Conservation (phyloP, 2,888 invertebrate genomes). For the Sinopyrophorus schimmeli region DNA sequence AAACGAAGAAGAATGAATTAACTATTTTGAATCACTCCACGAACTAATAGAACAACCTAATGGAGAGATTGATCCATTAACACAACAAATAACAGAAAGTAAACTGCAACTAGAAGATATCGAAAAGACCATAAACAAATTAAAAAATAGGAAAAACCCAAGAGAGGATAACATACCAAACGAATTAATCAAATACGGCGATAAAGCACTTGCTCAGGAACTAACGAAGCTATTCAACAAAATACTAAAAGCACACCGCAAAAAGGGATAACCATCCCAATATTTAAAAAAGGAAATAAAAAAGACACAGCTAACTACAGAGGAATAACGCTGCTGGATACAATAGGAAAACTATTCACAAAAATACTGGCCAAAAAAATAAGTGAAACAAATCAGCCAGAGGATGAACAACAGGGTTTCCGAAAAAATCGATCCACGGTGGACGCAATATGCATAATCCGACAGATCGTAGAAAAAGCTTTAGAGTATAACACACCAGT, state of each 20-base stretch:
- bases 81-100: too few species aligned
- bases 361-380: constrained; percentile 2
- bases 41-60: constrained; percentile 1
- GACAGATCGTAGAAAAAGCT: too few species aligned
- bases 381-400: too few species aligned
- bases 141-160: constrained; percentile 1
- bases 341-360: constrained; percentile 3
- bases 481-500: background rate
- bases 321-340: too few species aligned
- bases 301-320: constrained; percentile 1
- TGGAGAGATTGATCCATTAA: constrained; percentile 2
- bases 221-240: constrained; percentile 2
- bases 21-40: background rate
- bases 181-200: constrained; percentile 2
- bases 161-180: constrained; percentile 2
- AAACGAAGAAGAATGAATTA: constrained; percentile 3
- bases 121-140: constrained; percentile 2
- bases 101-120: constrained; percentile 2
- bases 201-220: constrained; percentile 5
- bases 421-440: constrained; percentile 4
- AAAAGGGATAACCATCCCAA: too few species aligned
- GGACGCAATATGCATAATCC: too few species aligned
- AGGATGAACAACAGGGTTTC: too few species aligned
- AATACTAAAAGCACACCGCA: background rate
- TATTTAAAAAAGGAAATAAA: too few species aligned